Percentiles rank a stretch among this genome's conserved stretches.
Evolutionary conservation across 1,140 invertebrate species (phyloP).

Genomic region (Diachasma alloeum): DNA sequence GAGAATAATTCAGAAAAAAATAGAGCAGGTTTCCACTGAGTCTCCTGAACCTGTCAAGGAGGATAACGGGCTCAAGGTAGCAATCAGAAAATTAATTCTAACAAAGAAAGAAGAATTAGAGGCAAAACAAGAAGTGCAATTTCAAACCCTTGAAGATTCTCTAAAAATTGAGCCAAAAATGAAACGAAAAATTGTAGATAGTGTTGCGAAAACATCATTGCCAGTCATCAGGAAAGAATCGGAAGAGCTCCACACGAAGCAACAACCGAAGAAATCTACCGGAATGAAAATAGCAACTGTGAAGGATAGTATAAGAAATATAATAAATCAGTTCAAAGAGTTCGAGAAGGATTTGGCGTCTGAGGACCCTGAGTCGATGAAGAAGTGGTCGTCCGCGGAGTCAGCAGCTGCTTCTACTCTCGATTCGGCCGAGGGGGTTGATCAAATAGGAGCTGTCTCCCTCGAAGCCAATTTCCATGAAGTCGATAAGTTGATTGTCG

Average conservation of each 20-base stretch:
- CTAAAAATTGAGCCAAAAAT: background rate
- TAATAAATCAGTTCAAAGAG: constrained; percentile 60
- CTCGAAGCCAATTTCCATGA: constrained; percentile 30
- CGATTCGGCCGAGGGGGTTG: background rate
- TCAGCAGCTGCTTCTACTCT: background rate
- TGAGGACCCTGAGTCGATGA: constrained; percentile 39
- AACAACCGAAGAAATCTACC: constrained; percentile 23
- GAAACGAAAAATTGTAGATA: constrained; percentile 19
- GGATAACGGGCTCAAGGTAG: constrained; percentile 48
- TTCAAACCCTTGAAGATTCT: constrained; percentile 11
- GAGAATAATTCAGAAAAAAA: constrained; percentile 20
- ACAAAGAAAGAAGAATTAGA: constrained; percentile 53
- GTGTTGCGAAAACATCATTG: background rate
- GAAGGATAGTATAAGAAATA: constrained; percentile 59
- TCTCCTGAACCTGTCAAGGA: constrained; percentile 27
- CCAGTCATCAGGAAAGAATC: constrained; percentile 18
- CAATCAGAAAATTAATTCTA: constrained; percentile 56
- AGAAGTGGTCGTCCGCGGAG: constrained; percentile 22
- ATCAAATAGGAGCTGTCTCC: constrained; percentile 24
- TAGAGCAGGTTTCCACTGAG: background rate
- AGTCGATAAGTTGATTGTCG: constrained; percentile 29
- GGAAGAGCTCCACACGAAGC: background rate
- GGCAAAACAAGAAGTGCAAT: constrained; percentile 33
- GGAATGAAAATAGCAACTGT: constrained; percentile 38
- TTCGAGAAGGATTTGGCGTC: constrained; percentile 56